Evolutionary conservation across 2,888 invertebrate species (phyloP).

Genomic region (Drosophila paucipuncta): DNA sequence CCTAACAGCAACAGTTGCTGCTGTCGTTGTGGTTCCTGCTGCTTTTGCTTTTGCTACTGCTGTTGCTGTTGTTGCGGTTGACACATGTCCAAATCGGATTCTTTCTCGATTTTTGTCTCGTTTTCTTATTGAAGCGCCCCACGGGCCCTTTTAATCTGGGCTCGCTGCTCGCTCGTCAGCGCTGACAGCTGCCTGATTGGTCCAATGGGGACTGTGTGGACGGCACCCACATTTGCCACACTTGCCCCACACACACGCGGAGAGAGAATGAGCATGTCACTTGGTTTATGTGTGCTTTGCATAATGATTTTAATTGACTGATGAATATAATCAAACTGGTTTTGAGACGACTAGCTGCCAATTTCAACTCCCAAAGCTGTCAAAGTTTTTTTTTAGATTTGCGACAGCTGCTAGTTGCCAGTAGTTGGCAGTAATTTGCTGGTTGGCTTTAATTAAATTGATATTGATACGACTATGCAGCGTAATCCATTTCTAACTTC

Average conservation of each 20-base stretch:
- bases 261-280: constrained; percentile 35
- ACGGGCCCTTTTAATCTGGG: constrained; percentile 56
- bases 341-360: constrained; percentile 40
- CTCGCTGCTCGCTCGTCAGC: constrained; percentile 42
- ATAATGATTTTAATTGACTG: constrained; percentile 75
- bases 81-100: constrained; percentile 68
- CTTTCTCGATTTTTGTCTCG: constrained; percentile 46
- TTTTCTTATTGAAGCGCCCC: constrained; percentile 38
- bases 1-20: constrained; percentile 27
- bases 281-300: constrained; percentile 51
- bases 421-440: constrained; percentile 1
- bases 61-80: constrained; percentile 54
- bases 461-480: constrained; percentile 49
- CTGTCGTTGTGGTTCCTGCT: background rate
- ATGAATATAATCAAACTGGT: constrained; percentile 65
- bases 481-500: constrained; percentile 11
- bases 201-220: constrained; percentile 42
- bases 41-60: background rate
- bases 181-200: constrained; percentile 69
- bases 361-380: constrained; percentile 7
- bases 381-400: background rate
- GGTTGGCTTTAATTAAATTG: constrained; percentile 62
- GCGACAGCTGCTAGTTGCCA: background rate
- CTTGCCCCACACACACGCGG: constrained; percentile 1
- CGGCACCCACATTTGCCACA: background rate